A percentile compares a stretch with the other conserved stretches of the same genome.
phyloP scores from a whole-genome alignment of 53 echinoderm and acorn worm species.

The Antedon mediterranea region DNA sequence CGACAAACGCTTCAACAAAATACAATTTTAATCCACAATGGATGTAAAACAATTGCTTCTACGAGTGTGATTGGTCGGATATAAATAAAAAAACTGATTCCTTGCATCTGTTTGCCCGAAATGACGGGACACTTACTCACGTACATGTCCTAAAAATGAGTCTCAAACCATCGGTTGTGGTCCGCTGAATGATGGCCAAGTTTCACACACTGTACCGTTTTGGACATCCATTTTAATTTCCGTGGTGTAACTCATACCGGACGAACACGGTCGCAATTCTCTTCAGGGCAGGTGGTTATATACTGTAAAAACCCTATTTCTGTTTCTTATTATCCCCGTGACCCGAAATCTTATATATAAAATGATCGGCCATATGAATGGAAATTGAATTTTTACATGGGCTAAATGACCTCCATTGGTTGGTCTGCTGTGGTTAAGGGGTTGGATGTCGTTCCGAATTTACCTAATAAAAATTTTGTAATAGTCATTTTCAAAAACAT shows the following conservation, averaged over 20 bases:
- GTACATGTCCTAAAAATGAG: not conserved
- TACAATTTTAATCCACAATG: not conserved
- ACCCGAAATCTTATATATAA: not conserved
- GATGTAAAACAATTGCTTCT: not conserved
- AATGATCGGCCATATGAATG: not conserved
- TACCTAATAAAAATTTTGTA: not conserved
- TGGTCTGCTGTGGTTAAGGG: not conserved
- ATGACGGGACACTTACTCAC: not conserved
- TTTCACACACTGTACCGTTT: not conserved
- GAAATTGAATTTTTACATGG: not conserved
- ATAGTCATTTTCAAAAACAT: not conserved
- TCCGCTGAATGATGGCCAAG: not conserved
- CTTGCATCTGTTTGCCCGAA: not conserved
- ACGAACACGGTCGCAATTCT: not conserved
- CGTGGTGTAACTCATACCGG: not conserved
- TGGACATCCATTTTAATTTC: constrained; percentile 1
- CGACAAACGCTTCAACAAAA: not conserved
- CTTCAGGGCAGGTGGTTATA: not conserved
- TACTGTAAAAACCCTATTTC: not conserved
- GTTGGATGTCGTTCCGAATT: not conserved
- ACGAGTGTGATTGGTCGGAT: not conserved
- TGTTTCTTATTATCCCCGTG: not conserved
- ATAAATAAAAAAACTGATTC: not conserved
- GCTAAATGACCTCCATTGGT: not conserved
- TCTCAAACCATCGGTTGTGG: not conserved